phyloP scores from a whole-genome alignment of 2,888 invertebrate genomes.

The Heterodera filipjevi region DNA sequence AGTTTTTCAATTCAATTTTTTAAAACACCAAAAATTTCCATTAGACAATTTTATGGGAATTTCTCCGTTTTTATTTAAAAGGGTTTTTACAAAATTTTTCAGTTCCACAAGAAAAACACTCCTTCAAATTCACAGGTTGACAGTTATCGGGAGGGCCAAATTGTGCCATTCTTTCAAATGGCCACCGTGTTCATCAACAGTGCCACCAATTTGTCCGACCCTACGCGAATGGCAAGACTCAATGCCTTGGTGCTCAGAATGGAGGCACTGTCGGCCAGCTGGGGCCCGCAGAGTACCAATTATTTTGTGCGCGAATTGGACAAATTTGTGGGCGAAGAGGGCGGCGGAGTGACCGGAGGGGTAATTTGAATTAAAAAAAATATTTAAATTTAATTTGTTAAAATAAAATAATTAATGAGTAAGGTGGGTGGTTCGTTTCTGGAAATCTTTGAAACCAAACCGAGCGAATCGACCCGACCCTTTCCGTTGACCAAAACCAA shows the following conservation, averaged over 20 bases:
- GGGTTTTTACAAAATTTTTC: too few species aligned
- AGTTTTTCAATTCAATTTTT: too few species aligned
- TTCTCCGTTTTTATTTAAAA: too few species aligned
- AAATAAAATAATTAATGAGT: too few species aligned
- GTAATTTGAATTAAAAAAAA: too few species aligned
- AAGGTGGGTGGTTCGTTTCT: too few species aligned
- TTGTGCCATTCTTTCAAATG: conserved; percentile 44
- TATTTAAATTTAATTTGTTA: neutral
- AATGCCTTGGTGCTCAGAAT: conserved; percentile 51
- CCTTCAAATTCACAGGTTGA: conserved; percentile 44
- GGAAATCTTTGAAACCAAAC: too few species aligned
- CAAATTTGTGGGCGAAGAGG: conserved; percentile 29
- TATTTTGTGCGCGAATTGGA: conserved; percentile 38
- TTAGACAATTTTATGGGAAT: too few species aligned
- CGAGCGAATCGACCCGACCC: neutral
- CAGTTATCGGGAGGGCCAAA: conserved; percentile 38
- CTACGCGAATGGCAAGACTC: conserved; percentile 44
- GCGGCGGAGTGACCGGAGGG: neutral
- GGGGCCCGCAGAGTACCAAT: conserved; percentile 53
- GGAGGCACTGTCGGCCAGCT: conserved; percentile 53
- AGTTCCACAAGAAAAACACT: too few species aligned
- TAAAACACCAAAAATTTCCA: neutral
- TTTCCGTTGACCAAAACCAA: too few species aligned
- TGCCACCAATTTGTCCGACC: conserved; percentile 52
- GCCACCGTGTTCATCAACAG: conserved; percentile 53